Conservation (phyloP, 2,888 invertebrate genomes). For the Thecocarcelia acutangulata region DNA sequence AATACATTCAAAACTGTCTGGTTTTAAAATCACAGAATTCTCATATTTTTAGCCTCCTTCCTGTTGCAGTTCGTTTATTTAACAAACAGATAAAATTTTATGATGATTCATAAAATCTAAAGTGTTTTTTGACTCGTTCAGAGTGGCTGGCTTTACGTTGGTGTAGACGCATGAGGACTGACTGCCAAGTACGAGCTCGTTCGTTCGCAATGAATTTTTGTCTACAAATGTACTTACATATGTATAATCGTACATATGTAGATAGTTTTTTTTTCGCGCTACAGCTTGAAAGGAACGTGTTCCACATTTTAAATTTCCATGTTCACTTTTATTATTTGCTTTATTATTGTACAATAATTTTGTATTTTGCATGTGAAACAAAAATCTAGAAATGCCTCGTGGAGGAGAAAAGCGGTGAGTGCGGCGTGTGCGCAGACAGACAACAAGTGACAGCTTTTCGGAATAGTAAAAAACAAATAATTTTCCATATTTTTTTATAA, state of each 20-base stretch:
- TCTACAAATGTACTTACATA: too few species aligned
- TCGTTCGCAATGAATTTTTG: constrained; percentile 15
- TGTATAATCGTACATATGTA: not conserved
- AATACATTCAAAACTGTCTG: too few species aligned
- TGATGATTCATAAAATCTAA: constrained; percentile 50
- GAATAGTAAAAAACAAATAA: constrained; percentile 17
- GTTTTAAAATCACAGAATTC: too few species aligned
- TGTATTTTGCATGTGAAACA: constrained; percentile 43
- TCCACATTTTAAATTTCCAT: constrained; percentile 67
- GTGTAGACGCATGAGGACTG: constrained; percentile 53
- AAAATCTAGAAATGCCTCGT: constrained; percentile 24
- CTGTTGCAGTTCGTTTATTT: not conserved
- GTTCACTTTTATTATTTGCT: constrained; percentile 51
- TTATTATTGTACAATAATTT: constrained; percentile 40
- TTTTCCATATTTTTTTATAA: not conserved
- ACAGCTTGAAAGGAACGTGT: constrained; percentile 66
- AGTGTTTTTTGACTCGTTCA: constrained; percentile 23
- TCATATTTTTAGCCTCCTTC: too few species aligned
- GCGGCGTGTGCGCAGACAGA: constrained; percentile 29
- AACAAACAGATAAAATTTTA: constrained; percentile 20
- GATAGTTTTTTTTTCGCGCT: constrained; percentile 39
- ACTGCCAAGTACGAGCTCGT: constrained; percentile 34
- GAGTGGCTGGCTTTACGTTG: constrained; percentile 13
- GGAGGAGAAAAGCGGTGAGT: constrained; percentile 10
- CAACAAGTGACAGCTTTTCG: constrained; percentile 62